Evolutionary conservation across 2,888 invertebrate genomes (phyloP), one percentile per base, ranked within the genome.

Genomic region (Eupithecia exiguata): DNA sequence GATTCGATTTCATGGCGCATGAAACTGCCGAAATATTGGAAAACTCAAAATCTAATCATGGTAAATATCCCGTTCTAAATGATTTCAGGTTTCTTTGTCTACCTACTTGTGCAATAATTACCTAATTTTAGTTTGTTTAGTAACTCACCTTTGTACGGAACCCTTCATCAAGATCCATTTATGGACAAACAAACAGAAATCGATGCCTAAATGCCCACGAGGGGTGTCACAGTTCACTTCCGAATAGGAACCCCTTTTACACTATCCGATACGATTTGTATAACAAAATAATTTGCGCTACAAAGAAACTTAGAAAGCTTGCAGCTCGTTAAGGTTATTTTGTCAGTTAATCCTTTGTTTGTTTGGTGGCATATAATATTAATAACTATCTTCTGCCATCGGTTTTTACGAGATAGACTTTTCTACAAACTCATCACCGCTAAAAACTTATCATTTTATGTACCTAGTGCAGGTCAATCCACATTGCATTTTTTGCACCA

Each of bases 221-320:
- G 71, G 79, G 79, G 78, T 70, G 78, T 78, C 77, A 80, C 78
- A 75, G 68, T 76, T 71, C 76, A 65, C 78, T 77, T 71, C 76
- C 78, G 72, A 76, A 58, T 58, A 14, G 67, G 36, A 65, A 40
- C 2, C 12, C n/a, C 16, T 66, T 40, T 40, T 66, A 66, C 66
- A 66, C 40, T 16, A 38, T 65, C 38, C 65, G 65, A 65, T 38
- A 65, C 38, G 65, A 63, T 36, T 63, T n/a, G 6, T 18, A 18
- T 21, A 21, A 21, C 21, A 21, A 21, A 53, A 53, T 53, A 10
- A 10, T 53, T 49, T 1, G 21, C 12, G n/a, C 12, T 21, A 21
- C 53, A 12, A 53, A 10, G 10, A 5, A 53, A 21, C 25, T 25
- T 25, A 25, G 5, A 21, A 25, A 14, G 25, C 58, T 21, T 21